A percentile compares a stretch with the other conserved stretches of the same genome.
Conservation (phyloP, 2,888 invertebrate species). For the Lithosia quadra region DNA sequence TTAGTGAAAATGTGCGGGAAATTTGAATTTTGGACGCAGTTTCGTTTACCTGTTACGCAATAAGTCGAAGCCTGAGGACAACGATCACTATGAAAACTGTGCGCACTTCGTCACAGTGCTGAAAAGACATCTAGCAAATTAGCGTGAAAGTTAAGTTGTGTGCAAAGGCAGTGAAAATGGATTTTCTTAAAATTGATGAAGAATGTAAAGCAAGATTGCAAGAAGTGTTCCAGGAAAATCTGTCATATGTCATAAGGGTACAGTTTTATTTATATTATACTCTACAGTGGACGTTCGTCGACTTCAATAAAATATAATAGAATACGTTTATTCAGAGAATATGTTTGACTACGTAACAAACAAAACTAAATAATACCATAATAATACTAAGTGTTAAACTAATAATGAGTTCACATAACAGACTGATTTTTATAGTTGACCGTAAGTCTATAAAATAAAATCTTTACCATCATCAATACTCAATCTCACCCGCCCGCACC, state of each 20-base stretch:
- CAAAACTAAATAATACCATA: no score
- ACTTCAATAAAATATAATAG: no score
- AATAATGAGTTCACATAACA: no score
- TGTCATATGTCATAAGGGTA: conserved; percentile 72
- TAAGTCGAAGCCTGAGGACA: conserved; percentile 19
- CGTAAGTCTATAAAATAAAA: no score
- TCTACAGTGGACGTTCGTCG: not conserved
- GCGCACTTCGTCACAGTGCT: no score
- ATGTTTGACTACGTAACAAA: no score
- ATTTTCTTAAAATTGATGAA: conserved; percentile 49
- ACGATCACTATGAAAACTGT: conserved; percentile 69
- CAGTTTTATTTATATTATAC: not conserved
- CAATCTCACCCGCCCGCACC: no score
- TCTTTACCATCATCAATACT: no score
- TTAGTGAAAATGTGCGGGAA: conserved; percentile 41
- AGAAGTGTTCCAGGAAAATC: conserved; percentile 61
- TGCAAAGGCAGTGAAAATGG: conserved; percentile 26
- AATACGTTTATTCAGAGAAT: no score
- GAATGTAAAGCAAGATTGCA: conserved; percentile 63
- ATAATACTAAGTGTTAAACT: no score
- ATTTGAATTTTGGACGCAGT: conserved; percentile 54
- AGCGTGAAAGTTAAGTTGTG: conserved; percentile 49
- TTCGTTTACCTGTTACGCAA: conserved; percentile 36
- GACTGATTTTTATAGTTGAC: no score
- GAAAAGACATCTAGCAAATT: conserved; percentile 51